Evolutionary conservation across 2,113 vertebrate species (phyloP).

Genomic region (Gnathonemus longibarbis): DNA sequence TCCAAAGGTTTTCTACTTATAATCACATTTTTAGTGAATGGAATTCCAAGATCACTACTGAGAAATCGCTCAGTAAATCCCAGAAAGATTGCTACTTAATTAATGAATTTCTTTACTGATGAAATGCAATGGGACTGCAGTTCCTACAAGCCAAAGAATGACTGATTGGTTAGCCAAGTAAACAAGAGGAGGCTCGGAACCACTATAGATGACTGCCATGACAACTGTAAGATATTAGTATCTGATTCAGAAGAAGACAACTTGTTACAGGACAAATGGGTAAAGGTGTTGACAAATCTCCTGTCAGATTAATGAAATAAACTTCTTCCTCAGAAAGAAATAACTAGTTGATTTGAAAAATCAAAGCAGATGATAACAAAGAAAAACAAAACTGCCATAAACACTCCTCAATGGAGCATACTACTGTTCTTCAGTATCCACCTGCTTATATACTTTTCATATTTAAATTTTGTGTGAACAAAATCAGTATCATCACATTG

Average conservation of each 20-base stretch:
- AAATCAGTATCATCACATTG: not conserved
- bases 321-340: not conserved
- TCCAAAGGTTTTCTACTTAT: not conserved
- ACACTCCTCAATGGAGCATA: not conserved
- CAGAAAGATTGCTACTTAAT: not conserved
- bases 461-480: not conserved
- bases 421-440: conserved; percentile 16
- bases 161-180: not conserved
- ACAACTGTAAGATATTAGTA: conserved; percentile 9
- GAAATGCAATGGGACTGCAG: not conserved
- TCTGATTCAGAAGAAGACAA: not conserved
- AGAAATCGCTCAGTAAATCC: not conserved
- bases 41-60: not conserved
- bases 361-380: not conserved
- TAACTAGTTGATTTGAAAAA: not conserved
- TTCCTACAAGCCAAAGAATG: not conserved
- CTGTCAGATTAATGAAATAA: not conserved
- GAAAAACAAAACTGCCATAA: not conserved
- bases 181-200: not conserved
- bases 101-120: not conserved
- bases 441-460: not conserved
- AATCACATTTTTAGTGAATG: not conserved
- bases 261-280: conserved; percentile 5
- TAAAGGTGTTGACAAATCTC: not conserved
- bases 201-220: not conserved